These are phyloP conservation scores for Neodiprion pinetum DNA, from an alignment of 1,140 invertebrate genomes.

Conservation along the genomic window DNA sequence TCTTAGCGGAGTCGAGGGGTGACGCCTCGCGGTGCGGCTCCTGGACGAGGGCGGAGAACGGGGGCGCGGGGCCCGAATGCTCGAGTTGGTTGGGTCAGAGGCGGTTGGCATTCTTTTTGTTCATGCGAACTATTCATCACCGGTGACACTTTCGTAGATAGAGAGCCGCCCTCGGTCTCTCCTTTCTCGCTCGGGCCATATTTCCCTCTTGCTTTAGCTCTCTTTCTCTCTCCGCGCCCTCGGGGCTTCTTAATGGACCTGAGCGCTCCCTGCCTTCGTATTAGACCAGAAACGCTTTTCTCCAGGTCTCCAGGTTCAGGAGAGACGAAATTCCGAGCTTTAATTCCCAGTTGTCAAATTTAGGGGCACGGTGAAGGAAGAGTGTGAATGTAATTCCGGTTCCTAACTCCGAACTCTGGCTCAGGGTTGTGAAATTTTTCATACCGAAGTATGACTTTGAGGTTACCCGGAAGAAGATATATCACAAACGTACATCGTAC, in stretches of 20 bases:
- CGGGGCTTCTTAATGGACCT: constrained; percentile 57
- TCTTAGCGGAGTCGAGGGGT: constrained; percentile 33
- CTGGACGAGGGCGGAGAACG: neutral
- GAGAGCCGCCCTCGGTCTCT: constrained; percentile 36
- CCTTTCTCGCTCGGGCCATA: constrained; percentile 32
- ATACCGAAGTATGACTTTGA: too few species aligned
- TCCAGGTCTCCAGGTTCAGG: neutral
- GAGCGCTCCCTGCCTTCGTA: constrained; percentile 22
- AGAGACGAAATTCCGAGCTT: neutral
- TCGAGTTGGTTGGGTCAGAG: constrained; percentile 37
- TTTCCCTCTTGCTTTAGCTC: constrained; percentile 25
- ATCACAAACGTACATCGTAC: too few species aligned
- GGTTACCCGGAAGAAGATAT: too few species aligned
- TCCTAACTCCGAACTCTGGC: too few species aligned
- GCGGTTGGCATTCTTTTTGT: constrained; percentile 62
- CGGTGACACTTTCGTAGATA: constrained; percentile 62
- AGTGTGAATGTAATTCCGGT: too few species aligned
- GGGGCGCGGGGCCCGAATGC: constrained; percentile 14
- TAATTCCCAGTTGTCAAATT: neutral
- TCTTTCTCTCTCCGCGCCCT: constrained; percentile 32
- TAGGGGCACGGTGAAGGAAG: too few species aligned
- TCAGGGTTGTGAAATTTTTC: too few species aligned
- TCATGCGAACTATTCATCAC: constrained; percentile 64
- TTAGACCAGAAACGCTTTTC: neutral
- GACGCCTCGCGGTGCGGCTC: neutral